phyloP scores from a whole-genome alignment of 2,113 vertebrate genomes.

The Sphaerodactylus townsendi region DNA sequence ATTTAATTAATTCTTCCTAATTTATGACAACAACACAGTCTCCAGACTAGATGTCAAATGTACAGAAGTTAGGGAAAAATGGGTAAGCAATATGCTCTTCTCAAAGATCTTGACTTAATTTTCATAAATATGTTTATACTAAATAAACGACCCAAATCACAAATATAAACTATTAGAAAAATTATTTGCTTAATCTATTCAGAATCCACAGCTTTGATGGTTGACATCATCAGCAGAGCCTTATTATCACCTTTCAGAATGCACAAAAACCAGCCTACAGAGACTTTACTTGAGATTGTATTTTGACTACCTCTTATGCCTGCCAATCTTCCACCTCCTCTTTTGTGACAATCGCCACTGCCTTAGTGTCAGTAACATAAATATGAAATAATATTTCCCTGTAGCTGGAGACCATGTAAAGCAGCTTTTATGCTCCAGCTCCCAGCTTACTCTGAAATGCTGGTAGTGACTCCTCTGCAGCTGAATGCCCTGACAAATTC shows the following conservation, averaged over 20 bases:
- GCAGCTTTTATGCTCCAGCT: constrained; percentile 21
- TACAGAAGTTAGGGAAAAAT: neutral
- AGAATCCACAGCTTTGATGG: constrained; percentile 40
- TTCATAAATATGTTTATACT: constrained; percentile 27
- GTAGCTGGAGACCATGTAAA: constrained; percentile 4
- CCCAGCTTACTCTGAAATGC: constrained; percentile 21
- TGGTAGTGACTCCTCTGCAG: constrained; percentile 32
- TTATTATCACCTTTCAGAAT: constrained; percentile 6
- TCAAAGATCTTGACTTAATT: constrained; percentile 24
- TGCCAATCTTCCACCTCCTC: constrained; percentile 11
- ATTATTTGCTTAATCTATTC: constrained; percentile 18
- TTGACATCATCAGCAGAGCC: constrained; percentile 22
- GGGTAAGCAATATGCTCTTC: neutral
- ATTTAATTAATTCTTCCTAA: neutral
- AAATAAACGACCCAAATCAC: constrained; percentile 53
- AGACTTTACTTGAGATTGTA: neutral
- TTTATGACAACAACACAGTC: neutral
- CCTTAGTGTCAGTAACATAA: neutral
- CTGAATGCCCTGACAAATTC: constrained; percentile 47
- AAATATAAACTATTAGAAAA: constrained; percentile 33
- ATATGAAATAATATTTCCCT: neutral
- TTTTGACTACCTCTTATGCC: neutral
- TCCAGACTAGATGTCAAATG: neutral
- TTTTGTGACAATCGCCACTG: neutral
- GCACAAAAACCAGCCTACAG: neutral